Base-by-base conservation (phyloP, 2,113 vertebrate species). In the Forbesichthys papilliferus region DNA sequence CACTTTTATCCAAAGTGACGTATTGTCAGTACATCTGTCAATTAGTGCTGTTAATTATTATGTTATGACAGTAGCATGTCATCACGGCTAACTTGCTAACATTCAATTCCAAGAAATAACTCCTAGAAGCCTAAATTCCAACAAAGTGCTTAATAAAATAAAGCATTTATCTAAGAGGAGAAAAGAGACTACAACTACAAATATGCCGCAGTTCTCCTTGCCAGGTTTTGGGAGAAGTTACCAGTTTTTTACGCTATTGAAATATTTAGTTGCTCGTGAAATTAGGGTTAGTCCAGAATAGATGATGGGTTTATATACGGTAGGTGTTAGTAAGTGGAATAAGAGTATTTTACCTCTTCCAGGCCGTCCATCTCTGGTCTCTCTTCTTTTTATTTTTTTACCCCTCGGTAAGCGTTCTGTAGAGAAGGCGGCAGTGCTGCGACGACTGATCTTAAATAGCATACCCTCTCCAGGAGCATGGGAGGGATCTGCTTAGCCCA, bases 371-470 rank as follows among this genome's bases (percentile, higher is more conserved):
- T 46, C 36, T 48, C 61, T 73, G 67, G 54, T 62, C 10, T 66
- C 69, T 71, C 48, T 6, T 20, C 51, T 11, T 85, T 75, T 88
- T 87, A 89, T 91, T 82, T 86, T 67, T 65, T 18, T 68, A 48
- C 57, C 69, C 69, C 72, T 68, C 84, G 80, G 84, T 27, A 27
- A 27, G 27, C 27, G 27, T 42, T 42, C 69, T 81, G 79, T 55
- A 79, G 75, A 73, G 73, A 75, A 74, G 78, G 81, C 61, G 79
- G 88, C 86, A 83, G 86, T 33, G 51, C 64, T 47, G 78, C 64
- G 74, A 86, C 75, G 84, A 88, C 90, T 91, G 86, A 84, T 87
- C 86, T 74, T 86, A 90, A 79, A 79, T 86, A 86, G 76, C 88
- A 86, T 84, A 63, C 74, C 78, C 83, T 83, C 69, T 76, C 75